Conservation (phyloP, 2,113 vertebrate species). For the Phyllostomus discolor region DNA sequence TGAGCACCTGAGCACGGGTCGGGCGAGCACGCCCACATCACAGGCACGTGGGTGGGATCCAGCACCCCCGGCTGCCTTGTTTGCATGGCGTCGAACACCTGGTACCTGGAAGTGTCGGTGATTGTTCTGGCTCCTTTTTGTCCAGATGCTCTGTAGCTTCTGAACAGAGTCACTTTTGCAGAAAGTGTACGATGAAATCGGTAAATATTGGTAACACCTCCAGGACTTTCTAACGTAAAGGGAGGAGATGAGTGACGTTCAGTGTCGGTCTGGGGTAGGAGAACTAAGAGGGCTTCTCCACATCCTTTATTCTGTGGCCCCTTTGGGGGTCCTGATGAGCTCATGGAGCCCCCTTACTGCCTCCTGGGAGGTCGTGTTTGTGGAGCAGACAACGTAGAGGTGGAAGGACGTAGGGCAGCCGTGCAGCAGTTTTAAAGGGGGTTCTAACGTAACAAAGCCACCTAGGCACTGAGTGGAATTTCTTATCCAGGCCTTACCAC, state of each 20-base stretch:
- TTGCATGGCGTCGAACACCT: not conserved
- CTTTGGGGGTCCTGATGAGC: not conserved
- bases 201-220: not conserved
- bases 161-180: not conserved
- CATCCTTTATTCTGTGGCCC: not conserved
- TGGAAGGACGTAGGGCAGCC: not conserved
- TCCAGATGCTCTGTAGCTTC: not conserved
- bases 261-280: not conserved
- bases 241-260: not conserved
- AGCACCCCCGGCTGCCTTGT: not conserved
- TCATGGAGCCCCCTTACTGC: not conserved
- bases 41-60: not conserved
- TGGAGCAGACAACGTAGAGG: not conserved
- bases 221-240: not conserved
- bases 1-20: not conserved
- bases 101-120: not conserved
- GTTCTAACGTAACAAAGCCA: not conserved
- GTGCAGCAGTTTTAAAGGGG: not conserved
- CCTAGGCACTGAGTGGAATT: not conserved
- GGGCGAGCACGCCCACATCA: not conserved
- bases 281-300: not conserved
- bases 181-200: not conserved
- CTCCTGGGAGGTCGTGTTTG: not conserved
- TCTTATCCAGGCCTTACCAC: not conserved
- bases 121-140: not conserved